Percentiles rank a stretch among this genome's conserved stretches.
phyloP scores from a whole-genome alignment of 2,797 vertebrate genomes.

The Manis pentadactyla region DNA sequence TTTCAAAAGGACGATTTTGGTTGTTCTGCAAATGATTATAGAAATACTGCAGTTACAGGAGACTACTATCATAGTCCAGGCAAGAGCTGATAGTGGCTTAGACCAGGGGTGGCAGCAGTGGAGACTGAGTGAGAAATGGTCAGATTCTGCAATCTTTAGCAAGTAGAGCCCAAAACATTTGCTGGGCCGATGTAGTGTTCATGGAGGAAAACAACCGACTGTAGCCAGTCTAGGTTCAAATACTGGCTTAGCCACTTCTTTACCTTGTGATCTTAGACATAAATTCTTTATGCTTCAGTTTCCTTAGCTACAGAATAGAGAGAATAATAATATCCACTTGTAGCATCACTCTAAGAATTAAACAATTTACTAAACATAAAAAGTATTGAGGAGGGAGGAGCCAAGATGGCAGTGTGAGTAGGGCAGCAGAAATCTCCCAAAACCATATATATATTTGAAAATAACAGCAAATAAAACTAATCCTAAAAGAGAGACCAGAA shows the following conservation, averaged over 20 bases:
- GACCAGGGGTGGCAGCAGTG: background rate
- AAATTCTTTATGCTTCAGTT: background rate
- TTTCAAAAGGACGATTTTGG: background rate
- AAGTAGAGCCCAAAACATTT: background rate
- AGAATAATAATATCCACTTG: background rate
- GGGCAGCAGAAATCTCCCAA: no score
- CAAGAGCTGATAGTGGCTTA: background rate
- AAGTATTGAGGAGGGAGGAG: background rate
- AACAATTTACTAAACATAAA: background rate
- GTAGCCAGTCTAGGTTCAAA: background rate
- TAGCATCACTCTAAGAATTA: background rate
- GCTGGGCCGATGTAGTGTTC: background rate
- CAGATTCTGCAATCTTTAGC: background rate
- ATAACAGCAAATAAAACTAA: no score
- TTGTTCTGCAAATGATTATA: background rate
- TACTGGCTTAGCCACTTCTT: background rate
- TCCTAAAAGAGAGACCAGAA: no score
- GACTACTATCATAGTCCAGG: background rate
- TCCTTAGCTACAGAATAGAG: constrained; percentile 12
- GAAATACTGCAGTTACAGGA: background rate
- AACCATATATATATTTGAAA: no score
- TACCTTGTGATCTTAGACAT: background rate
- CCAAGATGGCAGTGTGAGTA: no score
- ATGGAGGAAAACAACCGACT: background rate
- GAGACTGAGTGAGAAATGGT: background rate